phyloP scores from a whole-genome alignment of 2,113 vertebrate species.

The Nothoprocta pentlandii region DNA sequence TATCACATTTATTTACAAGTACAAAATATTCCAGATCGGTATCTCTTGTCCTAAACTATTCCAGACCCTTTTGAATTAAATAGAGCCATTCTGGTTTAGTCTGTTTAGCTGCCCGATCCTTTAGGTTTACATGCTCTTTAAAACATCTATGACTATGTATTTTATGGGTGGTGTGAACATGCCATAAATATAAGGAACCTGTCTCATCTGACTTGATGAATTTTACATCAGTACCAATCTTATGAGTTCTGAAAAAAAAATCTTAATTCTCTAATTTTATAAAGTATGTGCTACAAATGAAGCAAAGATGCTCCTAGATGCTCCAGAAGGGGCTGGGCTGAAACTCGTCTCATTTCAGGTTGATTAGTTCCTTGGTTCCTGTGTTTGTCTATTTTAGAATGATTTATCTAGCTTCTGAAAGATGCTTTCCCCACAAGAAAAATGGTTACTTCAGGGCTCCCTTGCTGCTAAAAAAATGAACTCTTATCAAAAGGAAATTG shows the following conservation, averaged over 20 bases:
- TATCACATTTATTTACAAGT: neutral
- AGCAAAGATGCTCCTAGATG: neutral
- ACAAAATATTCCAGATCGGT: neutral
- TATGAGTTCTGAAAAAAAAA: neutral
- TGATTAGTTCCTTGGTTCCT: conserved; percentile 38
- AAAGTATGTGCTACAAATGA: neutral
- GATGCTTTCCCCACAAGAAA: conserved; percentile 55
- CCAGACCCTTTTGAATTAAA: neutral
- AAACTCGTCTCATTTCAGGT: conserved; percentile 11
- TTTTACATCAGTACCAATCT: neutral
- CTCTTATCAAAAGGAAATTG: conserved; percentile 60
- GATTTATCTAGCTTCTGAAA: conserved; percentile 55
- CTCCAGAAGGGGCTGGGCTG: neutral
- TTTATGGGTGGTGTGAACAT: neutral
- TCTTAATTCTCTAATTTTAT: neutral
- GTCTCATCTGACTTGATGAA: neutral
- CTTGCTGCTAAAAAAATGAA: conserved; percentile 41
- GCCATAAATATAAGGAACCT: neutral
- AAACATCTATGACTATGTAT: neutral
- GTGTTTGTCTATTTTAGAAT: conserved; percentile 58
- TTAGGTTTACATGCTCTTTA: neutral
- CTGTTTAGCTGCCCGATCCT: neutral
- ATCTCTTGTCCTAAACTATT: neutral
- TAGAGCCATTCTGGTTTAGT: neutral
- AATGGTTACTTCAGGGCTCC: conserved; percentile 56